These are phyloP conservation scores for Chaunax sp. DNA, from an alignment of 2,797 vertebrate genomes.

Conservation along the genomic window DNA sequence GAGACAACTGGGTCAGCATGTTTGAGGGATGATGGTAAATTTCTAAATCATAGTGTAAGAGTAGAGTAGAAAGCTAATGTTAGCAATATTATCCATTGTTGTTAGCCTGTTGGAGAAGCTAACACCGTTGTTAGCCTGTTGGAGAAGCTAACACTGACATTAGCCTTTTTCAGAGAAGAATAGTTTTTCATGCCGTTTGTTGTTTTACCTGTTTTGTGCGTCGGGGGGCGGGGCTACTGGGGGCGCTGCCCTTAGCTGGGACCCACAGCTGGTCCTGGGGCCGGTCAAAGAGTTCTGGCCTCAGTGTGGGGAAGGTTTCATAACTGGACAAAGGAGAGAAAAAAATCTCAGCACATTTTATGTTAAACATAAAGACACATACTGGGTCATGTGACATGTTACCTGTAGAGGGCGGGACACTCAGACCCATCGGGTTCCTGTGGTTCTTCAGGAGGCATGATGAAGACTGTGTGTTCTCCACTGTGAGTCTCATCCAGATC, in stretches of 20 bases:
- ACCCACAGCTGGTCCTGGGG: constrained; percentile 87
- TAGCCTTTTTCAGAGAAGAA: neutral
- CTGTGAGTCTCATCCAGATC: constrained; percentile 91
- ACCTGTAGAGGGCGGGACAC: constrained; percentile 87
- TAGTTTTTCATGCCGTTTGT: no score
- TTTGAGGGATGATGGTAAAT: no score
- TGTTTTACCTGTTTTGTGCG: constrained; percentile 91
- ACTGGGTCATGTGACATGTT: no score
- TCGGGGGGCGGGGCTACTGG: constrained; percentile 92
- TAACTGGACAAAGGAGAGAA: constrained; percentile 79
- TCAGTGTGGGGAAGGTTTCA: constrained; percentile 89
- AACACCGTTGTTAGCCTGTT: neutral
- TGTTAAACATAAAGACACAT: no score
- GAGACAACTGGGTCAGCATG: no score
- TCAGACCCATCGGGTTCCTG: constrained; percentile 85
- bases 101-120: neutral
- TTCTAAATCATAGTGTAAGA: no score
- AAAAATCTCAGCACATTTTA: neutral
- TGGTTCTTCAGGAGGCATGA: constrained; percentile 93
- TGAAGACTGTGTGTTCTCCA: constrained; percentile 95
- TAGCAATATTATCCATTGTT: no score
- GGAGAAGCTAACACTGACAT: neutral
- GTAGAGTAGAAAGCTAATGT: no score
- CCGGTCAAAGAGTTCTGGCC: constrained; percentile 87
- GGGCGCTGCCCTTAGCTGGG: constrained; percentile 88